These are phyloP conservation scores for Dione vanillae DNA, from an alignment of 2,888 invertebrate genomes.

Conservation along the genomic window DNA sequence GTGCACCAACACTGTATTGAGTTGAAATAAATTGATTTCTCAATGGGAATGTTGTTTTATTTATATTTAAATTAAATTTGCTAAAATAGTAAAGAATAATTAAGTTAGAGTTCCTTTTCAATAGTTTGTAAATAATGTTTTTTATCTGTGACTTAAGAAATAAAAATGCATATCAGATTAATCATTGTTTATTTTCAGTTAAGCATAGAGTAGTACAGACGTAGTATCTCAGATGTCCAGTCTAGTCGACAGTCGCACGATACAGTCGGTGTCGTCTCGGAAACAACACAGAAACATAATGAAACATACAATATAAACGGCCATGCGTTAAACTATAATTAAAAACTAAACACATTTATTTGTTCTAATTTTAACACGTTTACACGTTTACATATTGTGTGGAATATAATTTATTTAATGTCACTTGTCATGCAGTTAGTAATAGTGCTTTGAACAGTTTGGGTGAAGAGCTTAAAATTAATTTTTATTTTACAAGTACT, in stretches of 20 bases:
- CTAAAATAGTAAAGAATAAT: too few relatives aligned
- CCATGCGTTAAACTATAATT: slow-evolving; percentile 47
- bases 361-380: slow-evolving; percentile 62
- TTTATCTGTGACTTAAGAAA: not conserved
- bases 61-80: not conserved
- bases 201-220: slow-evolving; percentile 84
- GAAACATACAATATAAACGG: slow-evolving; percentile 51
- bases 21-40: slow-evolving; percentile 43
- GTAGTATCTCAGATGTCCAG: slow-evolving; percentile 77
- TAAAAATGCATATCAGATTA: slow-evolving; percentile 64
- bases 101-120: too few relatives aligned
- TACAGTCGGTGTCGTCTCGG: slow-evolving; percentile 56
- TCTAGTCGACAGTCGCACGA: slow-evolving; percentile 68
- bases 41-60: slow-evolving; percentile 36
- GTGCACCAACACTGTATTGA: slow-evolving; percentile 35
- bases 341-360: slow-evolving; percentile 59
- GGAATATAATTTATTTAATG: slow-evolving; percentile 50
- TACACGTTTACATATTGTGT: slow-evolving; percentile 46
- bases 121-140: too few relatives aligned
- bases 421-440: slow-evolving; percentile 79
- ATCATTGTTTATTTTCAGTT: slow-evolving; percentile 82
- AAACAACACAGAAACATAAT: slow-evolving; percentile 53
- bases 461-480: slow-evolving; percentile 26
- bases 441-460: slow-evolving; percentile 59
- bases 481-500: slow-evolving; percentile 28